phyloP scores from a whole-genome alignment of 2,888 invertebrate species.

The Carcina quercana region DNA sequence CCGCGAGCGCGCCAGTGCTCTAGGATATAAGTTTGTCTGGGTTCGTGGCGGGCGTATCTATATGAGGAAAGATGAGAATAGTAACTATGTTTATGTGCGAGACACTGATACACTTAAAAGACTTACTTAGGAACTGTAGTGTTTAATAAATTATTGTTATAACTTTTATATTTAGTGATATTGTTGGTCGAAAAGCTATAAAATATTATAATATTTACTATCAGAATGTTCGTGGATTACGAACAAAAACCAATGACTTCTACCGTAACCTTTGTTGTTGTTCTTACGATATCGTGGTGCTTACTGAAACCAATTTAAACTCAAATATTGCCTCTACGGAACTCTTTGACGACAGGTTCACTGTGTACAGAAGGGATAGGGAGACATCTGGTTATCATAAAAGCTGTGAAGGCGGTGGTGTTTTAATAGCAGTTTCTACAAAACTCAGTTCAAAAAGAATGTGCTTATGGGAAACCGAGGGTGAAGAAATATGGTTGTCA shows the following conservation, averaged over 20 bases:
- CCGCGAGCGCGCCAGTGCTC: no score
- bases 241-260: constrained; percentile 1
- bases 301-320: constrained; percentile 3
- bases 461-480: constrained; percentile 7
- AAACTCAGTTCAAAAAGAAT: constrained; percentile 3
- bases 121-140: no score
- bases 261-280: not conserved
- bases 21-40: no score
- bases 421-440: constrained; percentile 1
- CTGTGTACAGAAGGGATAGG: constrained; percentile 3
- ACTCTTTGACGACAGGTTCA: constrained; percentile 2
- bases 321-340: not conserved
- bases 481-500: constrained; percentile 9
- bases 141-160: no score
- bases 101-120: no score
- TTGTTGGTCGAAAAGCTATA: no score
- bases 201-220: constrained; percentile 1
- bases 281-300: constrained; percentile 1
- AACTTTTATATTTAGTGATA: no score
- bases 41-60: no score
- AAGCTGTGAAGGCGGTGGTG: not conserved
- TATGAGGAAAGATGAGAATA: no score
- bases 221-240: constrained; percentile 1
- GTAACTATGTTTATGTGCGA: no score
- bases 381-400: not conserved